Evolutionary conservation across 2,113 vertebrate genomes (phyloP).

Genomic region (Megalops atlanticus): DNA sequence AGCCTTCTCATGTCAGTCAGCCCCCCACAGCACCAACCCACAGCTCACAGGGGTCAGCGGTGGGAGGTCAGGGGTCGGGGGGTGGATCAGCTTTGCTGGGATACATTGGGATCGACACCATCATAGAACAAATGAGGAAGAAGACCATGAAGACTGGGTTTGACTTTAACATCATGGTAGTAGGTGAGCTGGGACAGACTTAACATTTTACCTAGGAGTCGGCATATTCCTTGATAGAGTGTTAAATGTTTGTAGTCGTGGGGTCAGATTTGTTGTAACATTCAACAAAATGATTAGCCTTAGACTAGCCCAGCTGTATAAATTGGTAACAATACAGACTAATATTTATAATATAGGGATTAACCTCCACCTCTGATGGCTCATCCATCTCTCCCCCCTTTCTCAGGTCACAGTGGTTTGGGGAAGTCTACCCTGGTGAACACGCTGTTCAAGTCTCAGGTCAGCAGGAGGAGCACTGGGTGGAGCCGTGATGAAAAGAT

Average conservation of each 20-base stretch:
- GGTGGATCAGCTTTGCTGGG: constrained; percentile 79
- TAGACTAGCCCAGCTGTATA: no score
- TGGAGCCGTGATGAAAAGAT: constrained; percentile 94
- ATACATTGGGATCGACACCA: constrained; percentile 94
- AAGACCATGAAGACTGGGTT: constrained; percentile 99
- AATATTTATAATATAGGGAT: no score
- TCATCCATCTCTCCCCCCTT: background rate
- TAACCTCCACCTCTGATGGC: background rate
- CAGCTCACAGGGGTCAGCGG: constrained; percentile 54
- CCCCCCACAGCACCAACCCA: constrained; percentile 56
- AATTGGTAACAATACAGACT: no score
- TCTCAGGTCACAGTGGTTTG: constrained; percentile 86
- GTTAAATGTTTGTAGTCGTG: background rate
- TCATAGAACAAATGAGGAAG: constrained; percentile 97
- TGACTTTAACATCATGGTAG: constrained; percentile 98
- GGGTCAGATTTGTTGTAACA: no score
- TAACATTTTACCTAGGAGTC: no score
- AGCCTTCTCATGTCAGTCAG: constrained; percentile 81
- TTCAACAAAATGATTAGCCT: no score
- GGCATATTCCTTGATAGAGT: no score
- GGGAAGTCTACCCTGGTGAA: constrained; percentile 93
- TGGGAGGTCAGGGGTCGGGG: constrained; percentile 47
- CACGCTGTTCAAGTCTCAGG: constrained; percentile 96
- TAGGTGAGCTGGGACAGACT: constrained; percentile 80
- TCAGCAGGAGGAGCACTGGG: constrained; percentile 87